Evolutionary conservation across 2,888 invertebrate species (phyloP).

Genomic region (Nysson spinosus): DNA sequence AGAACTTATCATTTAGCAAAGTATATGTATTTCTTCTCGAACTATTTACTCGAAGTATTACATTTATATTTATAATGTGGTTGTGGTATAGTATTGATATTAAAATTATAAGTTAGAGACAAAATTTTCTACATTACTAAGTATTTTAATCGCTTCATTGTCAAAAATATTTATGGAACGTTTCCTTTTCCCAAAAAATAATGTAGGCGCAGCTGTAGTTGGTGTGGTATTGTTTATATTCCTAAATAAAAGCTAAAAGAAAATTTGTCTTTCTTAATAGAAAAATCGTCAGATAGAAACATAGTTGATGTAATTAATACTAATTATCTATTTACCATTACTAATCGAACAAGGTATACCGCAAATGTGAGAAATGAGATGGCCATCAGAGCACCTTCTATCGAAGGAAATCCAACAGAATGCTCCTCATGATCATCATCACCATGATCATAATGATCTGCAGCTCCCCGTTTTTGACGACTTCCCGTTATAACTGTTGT

Average conservation of each 20-base stretch:
- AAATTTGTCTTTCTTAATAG: slow-evolving; percentile 5
- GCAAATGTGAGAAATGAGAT: slow-evolving; percentile 92
- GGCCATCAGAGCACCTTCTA: slow-evolving; percentile 89
- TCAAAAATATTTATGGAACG: slow-evolving; percentile 60
- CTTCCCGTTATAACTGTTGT: slow-evolving; percentile 45
- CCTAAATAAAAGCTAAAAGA: slow-evolving; percentile 67
- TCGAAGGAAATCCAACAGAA: slow-evolving; percentile 87
- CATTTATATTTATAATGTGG: neutral
- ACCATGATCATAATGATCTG: slow-evolving; percentile 60
- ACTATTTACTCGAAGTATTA: neutral
- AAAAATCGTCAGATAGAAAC: too few relatives aligned
- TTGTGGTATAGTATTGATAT: neutral
- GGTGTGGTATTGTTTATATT: slow-evolving; percentile 53
- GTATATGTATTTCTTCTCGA: too few relatives aligned
- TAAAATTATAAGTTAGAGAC: slow-evolving; percentile 14
- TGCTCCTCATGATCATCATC: slow-evolving; percentile 78
- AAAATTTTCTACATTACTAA: slow-evolving; percentile 48
- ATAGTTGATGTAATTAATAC: neutral
- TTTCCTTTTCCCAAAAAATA: slow-evolving; percentile 69
- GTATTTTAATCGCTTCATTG: slow-evolving; percentile 64
- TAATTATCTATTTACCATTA: slow-evolving; percentile 81
- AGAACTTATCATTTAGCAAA: too few relatives aligned
- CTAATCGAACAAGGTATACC: slow-evolving; percentile 89
- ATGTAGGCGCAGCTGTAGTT: slow-evolving; percentile 45
- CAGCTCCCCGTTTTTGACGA: slow-evolving; percentile 69